Evolutionary conservation across 2,888 invertebrate genomes (phyloP).

Genomic region (Steromphala cineraria): DNA sequence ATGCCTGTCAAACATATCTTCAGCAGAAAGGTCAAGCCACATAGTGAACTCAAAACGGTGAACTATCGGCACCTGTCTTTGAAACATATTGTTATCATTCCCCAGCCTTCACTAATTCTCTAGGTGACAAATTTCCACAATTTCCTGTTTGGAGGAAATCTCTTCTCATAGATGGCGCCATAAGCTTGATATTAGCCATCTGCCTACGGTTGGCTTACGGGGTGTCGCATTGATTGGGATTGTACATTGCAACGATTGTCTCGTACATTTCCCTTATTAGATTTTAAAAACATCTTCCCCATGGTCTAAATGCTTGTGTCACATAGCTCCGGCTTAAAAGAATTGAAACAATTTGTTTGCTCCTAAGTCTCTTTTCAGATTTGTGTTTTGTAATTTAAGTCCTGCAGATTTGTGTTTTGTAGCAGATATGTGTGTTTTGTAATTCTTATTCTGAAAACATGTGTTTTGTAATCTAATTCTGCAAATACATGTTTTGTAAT

Average conservation of each 20-base stretch:
- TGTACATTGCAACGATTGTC: not conserved
- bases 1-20: too few relatives aligned
- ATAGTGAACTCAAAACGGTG: too few relatives aligned
- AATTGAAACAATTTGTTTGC: too few relatives aligned
- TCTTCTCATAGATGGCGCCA: not conserved
- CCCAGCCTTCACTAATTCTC: constrained; percentile 3
- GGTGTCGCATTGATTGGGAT: constrained; percentile 4
- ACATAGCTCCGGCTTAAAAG: not conserved
- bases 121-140: constrained; percentile 14
- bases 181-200: constrained; percentile 6
- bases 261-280: not conserved
- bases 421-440: too few relatives aligned
- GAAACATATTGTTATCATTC: constrained; percentile 9
- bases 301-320: not conserved
- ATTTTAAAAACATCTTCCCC: not conserved
- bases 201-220: not conserved
- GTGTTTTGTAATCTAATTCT: too few relatives aligned
- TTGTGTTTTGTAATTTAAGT: too few relatives aligned
- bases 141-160: constrained; percentile 18
- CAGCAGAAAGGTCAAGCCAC: too few relatives aligned
- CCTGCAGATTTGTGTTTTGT: too few relatives aligned
- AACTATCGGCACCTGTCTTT: not conserved
- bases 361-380: not conserved
- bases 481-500: too few relatives aligned
- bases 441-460: too few relatives aligned